Percentiles rank a stretch among this genome's conserved stretches.
Evolutionary conservation across 2,888 invertebrate species (phyloP).

Genomic region (Sesamia inferens): DNA sequence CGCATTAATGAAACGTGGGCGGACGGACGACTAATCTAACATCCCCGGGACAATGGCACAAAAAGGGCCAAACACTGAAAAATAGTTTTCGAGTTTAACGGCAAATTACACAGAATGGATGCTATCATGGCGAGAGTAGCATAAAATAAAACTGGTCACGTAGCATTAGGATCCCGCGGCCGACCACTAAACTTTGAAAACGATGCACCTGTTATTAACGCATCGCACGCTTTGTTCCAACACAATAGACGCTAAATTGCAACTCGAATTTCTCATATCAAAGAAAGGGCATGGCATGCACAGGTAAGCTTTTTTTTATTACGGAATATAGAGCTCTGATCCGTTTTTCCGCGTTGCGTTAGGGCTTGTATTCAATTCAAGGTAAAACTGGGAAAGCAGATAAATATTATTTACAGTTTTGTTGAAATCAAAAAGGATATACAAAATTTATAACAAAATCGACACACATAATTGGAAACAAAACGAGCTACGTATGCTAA

Average conservation of each 20-base stretch:
- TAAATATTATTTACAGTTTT: background rate
- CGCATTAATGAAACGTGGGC: conserved; percentile 87
- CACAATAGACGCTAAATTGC: conserved; percentile 88
- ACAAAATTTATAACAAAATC: conserved; percentile 29
- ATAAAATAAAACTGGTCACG: conserved; percentile 87
- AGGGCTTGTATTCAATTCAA: conserved; percentile 27
- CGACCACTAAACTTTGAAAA: conserved; percentile 77
- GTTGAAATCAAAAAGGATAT: conserved; percentile 18
- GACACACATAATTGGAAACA: conserved; percentile 48
- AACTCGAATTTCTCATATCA: conserved; percentile 85
- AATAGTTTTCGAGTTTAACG: conserved; percentile 85
- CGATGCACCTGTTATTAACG: conserved; percentile 89
- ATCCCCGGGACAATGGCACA: conserved; percentile 78
- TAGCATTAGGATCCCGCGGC: conserved; percentile 71
- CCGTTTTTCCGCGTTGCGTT: conserved; percentile 63
- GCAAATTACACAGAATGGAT: conserved; percentile 85
- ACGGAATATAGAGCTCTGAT: conserved; percentile 68
- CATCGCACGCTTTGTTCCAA: conserved; percentile 86
- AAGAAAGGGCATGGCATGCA: conserved; percentile 72
- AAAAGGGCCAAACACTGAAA: conserved; percentile 83
- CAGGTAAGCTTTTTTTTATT: conserved; percentile 80
- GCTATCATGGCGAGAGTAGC: conserved; percentile 84
- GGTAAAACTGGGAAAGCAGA: conserved; percentile 5
- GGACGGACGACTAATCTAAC: conserved; percentile 80
- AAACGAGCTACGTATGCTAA: conserved; percentile 63